Evolutionary conservation across 2,888 invertebrate genomes (phyloP).

Genomic region (Pteria penguin): DNA sequence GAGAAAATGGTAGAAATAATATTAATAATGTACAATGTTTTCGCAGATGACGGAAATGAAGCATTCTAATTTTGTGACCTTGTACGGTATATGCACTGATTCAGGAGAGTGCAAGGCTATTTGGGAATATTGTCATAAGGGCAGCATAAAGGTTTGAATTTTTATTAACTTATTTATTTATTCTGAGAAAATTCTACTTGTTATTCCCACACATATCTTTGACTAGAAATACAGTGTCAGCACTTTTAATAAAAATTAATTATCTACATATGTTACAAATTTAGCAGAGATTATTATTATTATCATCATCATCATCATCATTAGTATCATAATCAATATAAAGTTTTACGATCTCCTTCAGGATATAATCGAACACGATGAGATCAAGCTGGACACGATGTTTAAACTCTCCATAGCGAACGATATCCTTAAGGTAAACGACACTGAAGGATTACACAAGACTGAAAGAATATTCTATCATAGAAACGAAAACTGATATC

Average conservation of each 20-base stretch:
- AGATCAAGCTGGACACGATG: slow-evolving; percentile 72
- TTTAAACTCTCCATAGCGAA: slow-evolving; percentile 72
- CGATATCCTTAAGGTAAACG: slow-evolving; percentile 71
- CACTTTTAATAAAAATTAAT: no score
- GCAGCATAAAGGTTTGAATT: slow-evolving; percentile 67
- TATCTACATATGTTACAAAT: no score
- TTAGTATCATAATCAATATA: no score
- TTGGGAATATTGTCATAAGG: slow-evolving; percentile 76
- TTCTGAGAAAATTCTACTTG: no score
- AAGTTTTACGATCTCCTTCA: no score
- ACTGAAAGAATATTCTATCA: background rate
- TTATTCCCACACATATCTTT: no score
- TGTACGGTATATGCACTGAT: slow-evolving; percentile 72
- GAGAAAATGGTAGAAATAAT: no score
- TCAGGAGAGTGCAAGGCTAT: slow-evolving; percentile 64
- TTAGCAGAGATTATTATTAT: no score
- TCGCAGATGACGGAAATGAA: slow-evolving; percentile 70
- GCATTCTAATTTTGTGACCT: slow-evolving; percentile 68
- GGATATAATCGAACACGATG: slow-evolving; percentile 70
- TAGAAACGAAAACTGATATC: background rate
- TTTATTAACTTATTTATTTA: no score
- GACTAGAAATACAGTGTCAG: no score
- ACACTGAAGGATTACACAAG: background rate
- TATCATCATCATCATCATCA: no score
- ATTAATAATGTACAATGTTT: no score